Percentiles rank a stretch among this genome's conserved stretches.
phyloP scores from a whole-genome alignment of 2,797 vertebrate genomes.

The Eulemur albifrons region DNA sequence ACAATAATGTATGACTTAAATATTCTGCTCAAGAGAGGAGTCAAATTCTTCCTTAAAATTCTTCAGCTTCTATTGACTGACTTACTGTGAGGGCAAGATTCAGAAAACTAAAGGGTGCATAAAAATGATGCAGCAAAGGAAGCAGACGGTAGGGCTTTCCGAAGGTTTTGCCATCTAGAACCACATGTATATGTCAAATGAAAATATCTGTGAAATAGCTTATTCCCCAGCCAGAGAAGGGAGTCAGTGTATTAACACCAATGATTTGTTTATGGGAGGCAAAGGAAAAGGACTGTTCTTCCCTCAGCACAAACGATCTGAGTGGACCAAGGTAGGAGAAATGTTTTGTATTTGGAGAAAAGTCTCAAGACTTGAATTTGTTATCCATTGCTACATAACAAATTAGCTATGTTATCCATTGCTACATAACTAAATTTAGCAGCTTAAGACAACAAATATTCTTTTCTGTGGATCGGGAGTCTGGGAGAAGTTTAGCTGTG shows the following conservation, averaged over 20 bases:
- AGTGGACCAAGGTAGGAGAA: not conserved
- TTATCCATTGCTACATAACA: not conserved
- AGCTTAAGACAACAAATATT: not conserved
- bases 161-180: conserved; percentile 9
- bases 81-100: conserved; percentile 43
- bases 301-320: not conserved
- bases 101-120: not conserved
- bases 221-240: not conserved
- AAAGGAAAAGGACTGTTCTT: not conserved
- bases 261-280: not conserved
- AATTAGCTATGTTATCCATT: not conserved
- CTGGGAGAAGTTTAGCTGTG: not conserved
- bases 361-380: not conserved
- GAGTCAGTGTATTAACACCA: not conserved
- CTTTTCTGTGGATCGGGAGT: not conserved
- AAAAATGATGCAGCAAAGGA: not conserved
- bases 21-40: conserved; percentile 78
- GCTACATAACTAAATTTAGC: not conserved
- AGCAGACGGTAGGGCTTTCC: not conserved
- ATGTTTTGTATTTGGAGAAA: not conserved
- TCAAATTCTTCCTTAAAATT: conserved; percentile 75
- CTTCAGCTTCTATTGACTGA: conserved; percentile 72
- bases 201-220: conserved; percentile 35
- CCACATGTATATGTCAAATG: not conserved
- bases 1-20: conserved; percentile 80